Evolutionary conservation across 2,113 vertebrate genomes (phyloP), one percentile per base, ranked within the genome.

Genomic region (Struthio camelus): DNA sequence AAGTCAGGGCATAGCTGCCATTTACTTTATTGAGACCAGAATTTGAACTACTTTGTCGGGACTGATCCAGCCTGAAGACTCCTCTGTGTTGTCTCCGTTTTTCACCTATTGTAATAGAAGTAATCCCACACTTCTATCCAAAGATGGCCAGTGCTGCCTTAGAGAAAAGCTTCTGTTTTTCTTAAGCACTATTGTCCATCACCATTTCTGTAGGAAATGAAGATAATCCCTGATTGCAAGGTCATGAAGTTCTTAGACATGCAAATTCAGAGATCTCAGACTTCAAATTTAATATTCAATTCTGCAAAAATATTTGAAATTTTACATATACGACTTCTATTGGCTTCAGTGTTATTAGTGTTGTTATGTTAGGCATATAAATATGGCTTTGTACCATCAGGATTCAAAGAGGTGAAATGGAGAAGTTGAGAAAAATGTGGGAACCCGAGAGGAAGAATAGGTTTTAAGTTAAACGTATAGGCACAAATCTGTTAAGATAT

Each of bases 1-100:
- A 96, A 94, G 92, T 87, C 85, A 83, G 81, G 76, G 54, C 75
- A 93, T 28, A 91, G 76, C 71, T 93, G 87, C 32, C 67, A 54
- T 89, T 95, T 94, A 91, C 84, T 85, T 95, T 83, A 77, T 7
- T 91, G 54, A 92, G 80, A 87, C 53, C 28, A 79, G 93, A 67
- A 89, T 92, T 70, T 95, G 54, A 94, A 69, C 54, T 89, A 58
- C 71, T 91, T 93, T 83, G 56, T 82, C 69, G 82, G 40, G 24
- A 65, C 58, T 80, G 46, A 95, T 91, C 24, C 87, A 80, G 66
- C 12, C 75, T 46, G 70, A 24, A 66, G 7, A 83, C 14, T 36
- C 27, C 84, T 85, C 71, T 62, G 7, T 77, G 14, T 42, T 84
- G 38, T n/a, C 34, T 89, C 70, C 85, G 56, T 71, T 92, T 77